Percentiles rank a stretch among this genome's conserved stretches.
These are phyloP conservation scores for Galerucella pusilla DNA, from an alignment of 2,888 invertebrate species.

Conservation along the genomic window DNA sequence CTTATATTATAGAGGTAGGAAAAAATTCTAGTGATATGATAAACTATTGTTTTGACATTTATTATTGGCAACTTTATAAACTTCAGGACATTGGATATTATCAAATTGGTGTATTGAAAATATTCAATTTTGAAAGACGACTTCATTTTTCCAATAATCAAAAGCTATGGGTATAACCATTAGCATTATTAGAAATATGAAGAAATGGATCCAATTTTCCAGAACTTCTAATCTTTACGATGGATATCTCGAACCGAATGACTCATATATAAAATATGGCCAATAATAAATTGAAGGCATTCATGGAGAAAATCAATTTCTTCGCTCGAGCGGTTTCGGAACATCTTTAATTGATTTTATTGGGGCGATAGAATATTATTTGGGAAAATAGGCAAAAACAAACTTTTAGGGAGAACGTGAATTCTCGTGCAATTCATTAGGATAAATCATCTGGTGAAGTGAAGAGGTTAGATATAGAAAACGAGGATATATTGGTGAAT, in stretches of 20 bases:
- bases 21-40: too few relatives aligned
- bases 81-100: too few relatives aligned
- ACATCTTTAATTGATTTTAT: slow-evolving; percentile 49
- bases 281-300: slow-evolving; percentile 49
- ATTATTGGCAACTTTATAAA: too few relatives aligned
- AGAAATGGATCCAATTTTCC: slow-evolving; percentile 14
- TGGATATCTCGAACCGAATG: slow-evolving; percentile 44
- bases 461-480: not conserved
- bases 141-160: not conserved
- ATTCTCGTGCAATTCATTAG: slow-evolving; percentile 15
- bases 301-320: slow-evolving; percentile 51
- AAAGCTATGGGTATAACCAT: slow-evolving; percentile 1
- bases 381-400: slow-evolving; percentile 21
- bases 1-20: too few relatives aligned
- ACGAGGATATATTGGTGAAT: not conserved
- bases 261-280: slow-evolving; percentile 49
- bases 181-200: slow-evolving; percentile 33
- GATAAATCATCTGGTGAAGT: slow-evolving; percentile 17
- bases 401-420: not conserved
- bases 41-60: too few relatives aligned
- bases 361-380: slow-evolving; percentile 29
- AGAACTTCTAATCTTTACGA: slow-evolving; percentile 41
- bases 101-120: not conserved
- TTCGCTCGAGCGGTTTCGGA: slow-evolving; percentile 43
- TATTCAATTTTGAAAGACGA: not conserved